These are phyloP conservation scores for Chydorus sphaericus DNA, from an alignment of 2,888 invertebrate genomes.

Conservation along the genomic window DNA sequence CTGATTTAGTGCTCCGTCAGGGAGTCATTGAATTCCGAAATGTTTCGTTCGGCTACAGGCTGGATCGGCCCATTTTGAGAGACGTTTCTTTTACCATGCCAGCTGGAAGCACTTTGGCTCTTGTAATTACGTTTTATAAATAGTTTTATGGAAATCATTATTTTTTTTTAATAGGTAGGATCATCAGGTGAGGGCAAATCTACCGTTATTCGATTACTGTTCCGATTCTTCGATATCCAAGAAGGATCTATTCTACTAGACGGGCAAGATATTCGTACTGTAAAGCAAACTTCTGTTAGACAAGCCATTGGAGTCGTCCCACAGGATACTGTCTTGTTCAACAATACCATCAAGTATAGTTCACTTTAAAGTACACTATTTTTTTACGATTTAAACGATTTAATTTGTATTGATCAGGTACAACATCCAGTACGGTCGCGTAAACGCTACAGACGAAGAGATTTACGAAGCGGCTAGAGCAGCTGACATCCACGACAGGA, in stretches of 20 bases:
- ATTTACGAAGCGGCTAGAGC: slow-evolving; percentile 75
- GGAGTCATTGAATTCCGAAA: slow-evolving; percentile 69
- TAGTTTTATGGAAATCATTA: no score
- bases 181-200: slow-evolving; percentile 84
- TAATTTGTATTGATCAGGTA: slow-evolving; percentile 46
- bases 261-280: slow-evolving; percentile 71
- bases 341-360: slow-evolving; percentile 61
- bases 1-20: slow-evolving; percentile 46
- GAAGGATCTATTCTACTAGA: slow-evolving; percentile 75
- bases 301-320: slow-evolving; percentile 85
- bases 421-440: slow-evolving; percentile 83
- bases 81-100: slow-evolving; percentile 64
- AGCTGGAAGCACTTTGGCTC: slow-evolving; percentile 69
- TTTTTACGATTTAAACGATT: background rate
- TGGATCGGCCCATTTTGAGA: slow-evolving; percentile 57
- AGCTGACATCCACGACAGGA: slow-evolving; percentile 87
- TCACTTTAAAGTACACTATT: background rate
- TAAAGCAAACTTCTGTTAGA: slow-evolving; percentile 70
- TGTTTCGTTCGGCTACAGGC: slow-evolving; percentile 75
- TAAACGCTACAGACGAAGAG: slow-evolving; percentile 61
- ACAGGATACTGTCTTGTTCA: slow-evolving; percentile 91
- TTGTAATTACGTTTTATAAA: no score
- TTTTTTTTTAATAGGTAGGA: slow-evolving; percentile 45
- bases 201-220: slow-evolving; percentile 83
- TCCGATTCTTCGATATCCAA: slow-evolving; percentile 90